Base-by-base conservation (phyloP, 2,113 vertebrate genomes). In the Strix aluco region DNA sequence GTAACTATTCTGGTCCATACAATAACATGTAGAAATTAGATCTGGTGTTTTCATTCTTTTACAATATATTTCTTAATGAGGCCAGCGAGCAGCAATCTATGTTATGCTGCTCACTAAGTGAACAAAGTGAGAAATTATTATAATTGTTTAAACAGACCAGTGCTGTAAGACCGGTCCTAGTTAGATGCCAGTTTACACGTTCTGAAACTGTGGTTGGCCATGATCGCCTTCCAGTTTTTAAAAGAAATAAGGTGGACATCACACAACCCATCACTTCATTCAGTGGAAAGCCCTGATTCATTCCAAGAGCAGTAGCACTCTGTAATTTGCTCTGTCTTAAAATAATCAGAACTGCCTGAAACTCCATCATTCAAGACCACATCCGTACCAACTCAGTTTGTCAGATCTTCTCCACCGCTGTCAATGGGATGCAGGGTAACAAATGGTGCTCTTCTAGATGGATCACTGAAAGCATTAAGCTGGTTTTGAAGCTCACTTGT, bases 21-120 rank as follows among this genome's bases (percentile, higher is more conserved):
- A 78, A n/a, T 75, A 74, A 47, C 69, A 52, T 86, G 83, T 90
- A 54, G 17, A 86, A 81, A 89, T 85, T 83, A 85, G 44, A 80
- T 74, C 73, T 87, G 79, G 72, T 92, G 62, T 78, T 94, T 94
- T 66, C 88, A 67, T 90, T 92, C 92, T 74, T 91, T 96, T 94
- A 86, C 34, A 70, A 49, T 73, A 1, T 81, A 95, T 92, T 79
- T 92, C 74, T 89, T 97, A 89, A 90, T 78, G 75, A 88, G 49
- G 30, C 32, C 27, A 29, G 59, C 86, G 84, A 97, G 59, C 63
- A 92, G 62, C 61, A 65, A 42, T 59, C 66, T 52, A 16, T 59
- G 55, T 57, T 55, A 42, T 65, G 62, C 44, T 46, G 44, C 44
- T 46, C 38, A 16, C 73, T 72, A 38, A 46, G 16, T 46, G 44